These are phyloP conservation scores for Sciurus vulgaris DNA, from an alignment of 2,797 vertebrate species.

Conservation along the genomic window DNA sequence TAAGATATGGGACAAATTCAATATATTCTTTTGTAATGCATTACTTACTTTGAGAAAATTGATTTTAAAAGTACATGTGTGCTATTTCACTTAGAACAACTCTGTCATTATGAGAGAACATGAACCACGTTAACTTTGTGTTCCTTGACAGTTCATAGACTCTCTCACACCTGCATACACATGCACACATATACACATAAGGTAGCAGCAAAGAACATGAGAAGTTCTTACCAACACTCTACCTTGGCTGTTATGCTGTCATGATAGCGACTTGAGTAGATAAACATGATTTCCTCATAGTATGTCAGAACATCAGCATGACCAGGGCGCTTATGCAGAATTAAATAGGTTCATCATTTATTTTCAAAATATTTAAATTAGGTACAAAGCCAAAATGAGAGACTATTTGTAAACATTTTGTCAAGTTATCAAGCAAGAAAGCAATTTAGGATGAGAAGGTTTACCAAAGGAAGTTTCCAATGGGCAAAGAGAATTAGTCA, in stretches of 20 bases:
- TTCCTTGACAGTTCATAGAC: background rate
- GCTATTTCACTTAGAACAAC: background rate
- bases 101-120: background rate
- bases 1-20: background rate
- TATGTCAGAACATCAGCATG: background rate
- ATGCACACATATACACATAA: background rate
- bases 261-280: background rate
- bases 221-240: accelerated
- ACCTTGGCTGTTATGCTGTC: background rate
- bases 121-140: background rate
- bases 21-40: background rate
- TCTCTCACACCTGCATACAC: background rate
- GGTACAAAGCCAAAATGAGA: background rate
- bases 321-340: background rate
- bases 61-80: background rate
- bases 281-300: background rate
- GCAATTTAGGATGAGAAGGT: background rate
- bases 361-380: background rate
- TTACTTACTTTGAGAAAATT: background rate
- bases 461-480: background rate
- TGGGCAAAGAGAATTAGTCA: background rate
- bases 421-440: background rate
- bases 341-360: background rate
- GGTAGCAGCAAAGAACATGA: background rate
- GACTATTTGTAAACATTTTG: background rate